A percentile compares a stretch with the other conserved stretches of the same genome.
phyloP scores from a whole-genome alignment of 2,797 vertebrate species.

The Pseudocheirus occidentalis region DNA sequence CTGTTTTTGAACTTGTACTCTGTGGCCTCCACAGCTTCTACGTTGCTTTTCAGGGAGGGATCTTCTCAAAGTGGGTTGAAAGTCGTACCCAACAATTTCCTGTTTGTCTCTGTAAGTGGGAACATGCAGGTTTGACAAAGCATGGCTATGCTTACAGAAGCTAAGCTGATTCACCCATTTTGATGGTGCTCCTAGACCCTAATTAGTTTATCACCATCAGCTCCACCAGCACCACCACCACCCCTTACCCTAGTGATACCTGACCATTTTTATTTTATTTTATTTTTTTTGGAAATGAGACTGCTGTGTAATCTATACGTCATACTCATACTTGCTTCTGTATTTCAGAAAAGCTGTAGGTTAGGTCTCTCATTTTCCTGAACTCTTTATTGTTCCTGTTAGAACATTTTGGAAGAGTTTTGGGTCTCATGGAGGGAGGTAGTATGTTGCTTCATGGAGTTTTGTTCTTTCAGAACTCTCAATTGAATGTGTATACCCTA shows the following conservation, averaged over 20 bases:
- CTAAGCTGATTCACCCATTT: slow-evolving; percentile 71
- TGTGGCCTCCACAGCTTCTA: slow-evolving; percentile 57
- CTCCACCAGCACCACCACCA: too few relatives aligned
- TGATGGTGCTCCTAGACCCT: slow-evolving; percentile 53
- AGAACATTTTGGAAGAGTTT: neutral
- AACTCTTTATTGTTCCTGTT: neutral
- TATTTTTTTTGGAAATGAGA: slow-evolving; percentile 1
- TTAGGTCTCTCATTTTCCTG: neutral
- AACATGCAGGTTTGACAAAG: slow-evolving; percentile 68
- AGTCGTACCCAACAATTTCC: slow-evolving; percentile 75
- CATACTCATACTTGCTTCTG: slow-evolving; percentile 7
- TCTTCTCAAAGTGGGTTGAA: slow-evolving; percentile 66
- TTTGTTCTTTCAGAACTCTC: neutral
- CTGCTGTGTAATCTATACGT: neutral
- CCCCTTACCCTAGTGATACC: slow-evolving; percentile 14
- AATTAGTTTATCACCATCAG: neutral
- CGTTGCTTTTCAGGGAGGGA: slow-evolving; percentile 61
- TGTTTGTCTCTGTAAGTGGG: slow-evolving; percentile 75
- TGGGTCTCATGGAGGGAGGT: neutral
- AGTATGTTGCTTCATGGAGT: neutral
- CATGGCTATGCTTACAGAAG: slow-evolving; percentile 73
- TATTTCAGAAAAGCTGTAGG: slow-evolving; percentile 16
- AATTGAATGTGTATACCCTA: neutral
- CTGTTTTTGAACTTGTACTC: slow-evolving; percentile 63
- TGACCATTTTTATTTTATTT: neutral